Conservation (phyloP, 2,888 invertebrate species). For the Seira ritae region DNA sequence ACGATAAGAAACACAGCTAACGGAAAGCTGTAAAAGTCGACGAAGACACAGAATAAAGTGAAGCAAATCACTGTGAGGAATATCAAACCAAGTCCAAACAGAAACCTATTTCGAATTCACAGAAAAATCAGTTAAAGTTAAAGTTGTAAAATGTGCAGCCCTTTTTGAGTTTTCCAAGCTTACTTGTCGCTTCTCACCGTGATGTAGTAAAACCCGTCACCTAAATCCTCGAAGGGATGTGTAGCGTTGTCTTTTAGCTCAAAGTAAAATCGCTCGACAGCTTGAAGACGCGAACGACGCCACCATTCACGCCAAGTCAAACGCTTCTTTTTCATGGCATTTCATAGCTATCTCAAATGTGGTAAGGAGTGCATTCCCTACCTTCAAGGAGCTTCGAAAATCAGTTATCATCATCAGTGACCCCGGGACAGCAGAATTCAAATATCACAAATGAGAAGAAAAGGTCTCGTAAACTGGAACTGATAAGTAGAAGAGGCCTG, state of each 20-base stretch:
- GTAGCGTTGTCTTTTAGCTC: slow-evolving; percentile 45
- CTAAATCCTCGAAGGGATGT: slow-evolving; percentile 62
- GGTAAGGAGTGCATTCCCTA: no score
- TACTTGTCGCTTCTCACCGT: slow-evolving; percentile 56
- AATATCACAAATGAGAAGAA: no score
- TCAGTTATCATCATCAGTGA: no score
- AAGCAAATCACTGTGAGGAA: slow-evolving; percentile 37
- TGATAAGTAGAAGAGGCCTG: no score
- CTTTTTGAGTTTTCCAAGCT: background rate
- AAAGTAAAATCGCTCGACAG: slow-evolving; percentile 55
- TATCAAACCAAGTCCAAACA: slow-evolving; percentile 45
- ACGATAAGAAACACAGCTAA: slow-evolving; percentile 35
- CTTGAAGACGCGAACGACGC: slow-evolving; percentile 44
- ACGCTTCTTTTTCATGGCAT: slow-evolving; percentile 19
- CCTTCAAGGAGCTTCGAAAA: no score
- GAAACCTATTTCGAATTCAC: slow-evolving; percentile 29
- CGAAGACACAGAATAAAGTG: slow-evolving; percentile 34
- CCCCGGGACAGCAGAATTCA: no score
- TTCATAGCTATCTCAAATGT: no score
- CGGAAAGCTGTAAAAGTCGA: slow-evolving; percentile 49
- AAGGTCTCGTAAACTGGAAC: no score
- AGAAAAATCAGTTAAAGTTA: background rate
- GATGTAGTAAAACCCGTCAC: slow-evolving; percentile 58
- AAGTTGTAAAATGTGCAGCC: background rate
- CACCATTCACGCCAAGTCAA: slow-evolving; percentile 36